Conservation (phyloP, 2,113 vertebrate genomes). For the Saimiri boliviensis region DNA sequence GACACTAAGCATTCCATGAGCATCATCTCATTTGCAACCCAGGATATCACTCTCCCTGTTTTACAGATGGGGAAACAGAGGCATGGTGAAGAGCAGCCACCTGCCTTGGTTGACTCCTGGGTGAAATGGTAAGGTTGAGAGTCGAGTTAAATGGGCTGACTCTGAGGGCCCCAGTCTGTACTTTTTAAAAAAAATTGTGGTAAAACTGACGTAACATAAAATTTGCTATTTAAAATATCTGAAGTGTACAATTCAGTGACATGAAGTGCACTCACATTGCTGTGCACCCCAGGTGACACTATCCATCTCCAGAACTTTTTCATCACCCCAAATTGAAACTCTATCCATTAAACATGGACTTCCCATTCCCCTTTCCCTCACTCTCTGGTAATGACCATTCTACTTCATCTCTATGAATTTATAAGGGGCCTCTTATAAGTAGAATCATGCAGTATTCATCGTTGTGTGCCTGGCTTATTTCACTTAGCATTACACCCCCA, state of each 20-base stretch:
- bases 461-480: background rate
- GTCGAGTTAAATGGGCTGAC: background rate
- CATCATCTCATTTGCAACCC: rapidly evolving
- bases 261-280: too few relatives aligned
- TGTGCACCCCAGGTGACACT: too few relatives aligned
- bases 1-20: background rate
- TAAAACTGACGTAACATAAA: background rate
- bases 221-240: background rate
- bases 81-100: background rate
- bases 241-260: background rate
- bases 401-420: background rate
- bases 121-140: background rate
- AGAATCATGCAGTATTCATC: background rate
- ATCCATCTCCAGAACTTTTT: too few relatives aligned
- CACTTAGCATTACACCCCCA: background rate
- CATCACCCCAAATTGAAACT: background rate
- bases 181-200: background rate
- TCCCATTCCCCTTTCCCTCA: background rate
- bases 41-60: background rate
- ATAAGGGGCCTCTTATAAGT: too few relatives aligned
- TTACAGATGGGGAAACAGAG: background rate
- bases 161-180: background rate
- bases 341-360: background rate
- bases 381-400: rapidly evolving
- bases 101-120: background rate